Conservation (phyloP, 2,888 invertebrate genomes). For the Dynastes hyllus region DNA sequence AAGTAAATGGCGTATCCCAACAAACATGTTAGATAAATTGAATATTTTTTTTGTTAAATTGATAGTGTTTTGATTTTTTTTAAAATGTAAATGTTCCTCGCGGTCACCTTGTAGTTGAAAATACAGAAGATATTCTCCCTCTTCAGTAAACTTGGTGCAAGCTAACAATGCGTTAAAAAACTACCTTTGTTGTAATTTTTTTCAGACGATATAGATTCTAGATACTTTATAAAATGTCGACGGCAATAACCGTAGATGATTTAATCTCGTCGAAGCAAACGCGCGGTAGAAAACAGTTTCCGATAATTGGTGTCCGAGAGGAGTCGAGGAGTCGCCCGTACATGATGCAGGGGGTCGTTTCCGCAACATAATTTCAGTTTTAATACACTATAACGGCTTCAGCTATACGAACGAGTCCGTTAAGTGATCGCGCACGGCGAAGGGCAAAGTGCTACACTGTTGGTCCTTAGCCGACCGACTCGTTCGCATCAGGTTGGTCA, state of each 20-base stretch:
- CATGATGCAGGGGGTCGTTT: conserved; percentile 30
- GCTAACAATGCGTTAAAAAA: too few relatives aligned
- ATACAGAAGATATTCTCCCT: too few relatives aligned
- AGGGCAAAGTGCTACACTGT: conserved; percentile 21
- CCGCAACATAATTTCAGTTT: conserved; percentile 51
- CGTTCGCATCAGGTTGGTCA: background rate
- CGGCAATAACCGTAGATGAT: background rate
- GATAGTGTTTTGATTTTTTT: too few relatives aligned
- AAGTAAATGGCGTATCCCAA: too few relatives aligned
- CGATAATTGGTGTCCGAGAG: conserved; percentile 38
- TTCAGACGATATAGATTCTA: too few relatives aligned
- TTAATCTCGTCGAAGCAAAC: background rate
- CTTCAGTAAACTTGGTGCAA: too few relatives aligned
- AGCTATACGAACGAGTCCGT: conserved; percentile 29
- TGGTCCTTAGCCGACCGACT: background rate
- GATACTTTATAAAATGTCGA: conserved; percentile 6
- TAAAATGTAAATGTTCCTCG: too few relatives aligned
- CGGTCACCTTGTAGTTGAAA: too few relatives aligned
- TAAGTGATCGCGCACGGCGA: conserved; percentile 50
- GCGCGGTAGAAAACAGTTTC: background rate
- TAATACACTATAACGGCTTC: conserved; percentile 49
- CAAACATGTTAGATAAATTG: too few relatives aligned
- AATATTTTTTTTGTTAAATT: too few relatives aligned
- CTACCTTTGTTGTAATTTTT: too few relatives aligned
- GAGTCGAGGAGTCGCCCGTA: conserved; percentile 15